A percentile compares a stretch with the other conserved stretches of the same genome.
phyloP scores from a whole-genome alignment of 2,113 vertebrate species.

The Ptychochromis oligacanthus region DNA sequence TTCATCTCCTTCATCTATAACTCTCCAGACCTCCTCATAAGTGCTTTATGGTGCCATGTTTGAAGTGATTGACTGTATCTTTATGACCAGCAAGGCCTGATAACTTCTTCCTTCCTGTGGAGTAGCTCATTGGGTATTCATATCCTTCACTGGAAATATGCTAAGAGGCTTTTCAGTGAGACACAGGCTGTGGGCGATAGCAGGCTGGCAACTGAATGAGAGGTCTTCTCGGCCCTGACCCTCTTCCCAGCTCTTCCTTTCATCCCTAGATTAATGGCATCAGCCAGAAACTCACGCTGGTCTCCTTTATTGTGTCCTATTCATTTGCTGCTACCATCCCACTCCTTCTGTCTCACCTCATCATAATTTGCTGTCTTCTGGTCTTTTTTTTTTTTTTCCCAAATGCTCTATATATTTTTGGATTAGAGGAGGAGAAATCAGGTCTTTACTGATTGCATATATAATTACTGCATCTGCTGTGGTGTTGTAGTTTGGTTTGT shows the following conservation, averaged over 20 bases:
- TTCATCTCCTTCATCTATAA: conserved; percentile 16
- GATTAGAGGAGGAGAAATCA: background rate
- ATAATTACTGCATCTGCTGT: background rate
- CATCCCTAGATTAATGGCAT: conserved; percentile 62
- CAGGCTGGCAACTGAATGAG: conserved; percentile 45
- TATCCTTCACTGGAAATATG: conserved; percentile 50
- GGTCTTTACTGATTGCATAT: background rate
- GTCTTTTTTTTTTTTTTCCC: background rate
- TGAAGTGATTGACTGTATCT: conserved; percentile 45
- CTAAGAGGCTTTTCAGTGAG: conserved; percentile 49
- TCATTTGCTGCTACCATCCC: background rate
- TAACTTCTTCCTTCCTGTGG: conserved; percentile 25
- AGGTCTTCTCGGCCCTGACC: conserved; percentile 52
- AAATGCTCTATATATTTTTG: background rate
- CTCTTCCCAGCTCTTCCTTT: conserved; percentile 47
- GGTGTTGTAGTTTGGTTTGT: background rate
- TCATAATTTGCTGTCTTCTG: conserved; percentile 27
- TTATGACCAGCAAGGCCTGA: conserved; percentile 28
- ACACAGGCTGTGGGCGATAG: conserved; percentile 38
- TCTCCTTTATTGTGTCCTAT: conserved; percentile 42
- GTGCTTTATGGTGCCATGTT: conserved; percentile 31
- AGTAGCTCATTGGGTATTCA: conserved; percentile 63
- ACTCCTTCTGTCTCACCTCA: background rate
- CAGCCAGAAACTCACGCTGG: conserved; percentile 32
- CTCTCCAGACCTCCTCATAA: conserved; percentile 14